A percentile compares a stretch with the other conserved stretches of the same genome.
These are phyloP conservation scores for Galerucella pusilla DNA, from an alignment of 2,888 invertebrate genomes.

Conservation along the genomic window DNA sequence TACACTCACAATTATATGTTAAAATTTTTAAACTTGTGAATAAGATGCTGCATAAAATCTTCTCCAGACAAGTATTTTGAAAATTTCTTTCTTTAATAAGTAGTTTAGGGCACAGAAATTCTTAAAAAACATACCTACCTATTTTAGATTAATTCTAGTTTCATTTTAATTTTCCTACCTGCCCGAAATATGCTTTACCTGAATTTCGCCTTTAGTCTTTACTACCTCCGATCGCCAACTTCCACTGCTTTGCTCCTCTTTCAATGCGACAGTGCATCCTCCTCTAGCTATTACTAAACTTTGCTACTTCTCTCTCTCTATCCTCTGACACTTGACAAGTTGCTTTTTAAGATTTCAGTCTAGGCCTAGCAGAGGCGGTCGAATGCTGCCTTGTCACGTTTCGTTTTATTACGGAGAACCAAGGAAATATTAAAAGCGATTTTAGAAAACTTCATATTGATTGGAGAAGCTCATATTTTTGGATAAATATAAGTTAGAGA, in stretches of 20 bases:
- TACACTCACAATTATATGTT: no score
- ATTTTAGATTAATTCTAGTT: conserved; percentile 7
- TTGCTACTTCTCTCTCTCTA: conserved; percentile 54
- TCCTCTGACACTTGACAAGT: conserved; percentile 65
- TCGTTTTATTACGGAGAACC: background rate
- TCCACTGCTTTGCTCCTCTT: conserved; percentile 42
- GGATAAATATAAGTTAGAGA: no score
- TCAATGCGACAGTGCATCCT: conserved; percentile 47
- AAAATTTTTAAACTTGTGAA: no score
- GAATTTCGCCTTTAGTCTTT: conserved; percentile 53
- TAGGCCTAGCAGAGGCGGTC: conserved; percentile 55
- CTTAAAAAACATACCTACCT: background rate
- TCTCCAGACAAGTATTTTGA: no score
- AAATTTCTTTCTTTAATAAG: background rate
- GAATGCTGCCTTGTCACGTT: conserved; percentile 36
- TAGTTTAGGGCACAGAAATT: background rate
- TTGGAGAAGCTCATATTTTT: background rate
- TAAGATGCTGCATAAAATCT: no score
- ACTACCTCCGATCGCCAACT: conserved; percentile 34
- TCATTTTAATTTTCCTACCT: conserved; percentile 26
- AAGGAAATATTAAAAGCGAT: background rate
- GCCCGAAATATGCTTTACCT: conserved; percentile 52
- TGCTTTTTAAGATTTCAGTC: conserved; percentile 64
- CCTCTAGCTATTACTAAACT: background rate
- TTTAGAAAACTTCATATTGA: background rate